phyloP scores from a whole-genome alignment of 2,797 vertebrate genomes.

The Macropodus opercularis region DNA sequence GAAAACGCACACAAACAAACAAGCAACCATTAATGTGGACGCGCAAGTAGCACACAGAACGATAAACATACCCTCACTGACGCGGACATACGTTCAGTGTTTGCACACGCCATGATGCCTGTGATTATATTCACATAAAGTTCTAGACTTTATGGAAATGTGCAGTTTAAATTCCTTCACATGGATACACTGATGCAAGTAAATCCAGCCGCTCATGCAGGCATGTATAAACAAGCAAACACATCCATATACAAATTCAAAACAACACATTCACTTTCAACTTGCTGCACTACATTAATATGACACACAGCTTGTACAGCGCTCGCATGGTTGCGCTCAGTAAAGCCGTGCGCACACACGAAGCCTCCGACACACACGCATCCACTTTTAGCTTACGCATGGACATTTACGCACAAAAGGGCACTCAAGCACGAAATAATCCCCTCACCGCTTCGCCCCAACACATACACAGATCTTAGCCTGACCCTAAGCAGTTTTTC shows the following conservation, averaged over 20 bases:
- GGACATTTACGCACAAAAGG: constrained; percentile 65
- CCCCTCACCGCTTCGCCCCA: constrained; percentile 21
- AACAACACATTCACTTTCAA: constrained; percentile 38
- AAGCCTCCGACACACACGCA: not conserved
- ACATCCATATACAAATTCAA: constrained; percentile 39
- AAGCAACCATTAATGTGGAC: constrained; percentile 27
- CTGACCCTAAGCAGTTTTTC: constrained; percentile 49
- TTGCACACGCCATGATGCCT: not conserved
- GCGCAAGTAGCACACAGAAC: not conserved
- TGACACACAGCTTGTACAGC: constrained; percentile 49
- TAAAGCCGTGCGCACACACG: constrained; percentile 44
- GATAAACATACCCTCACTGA: constrained; percentile 1
- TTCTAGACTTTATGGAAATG: constrained; percentile 27
- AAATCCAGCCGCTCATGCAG: constrained; percentile 33
- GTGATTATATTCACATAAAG: constrained; percentile 23
- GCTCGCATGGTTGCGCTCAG: constrained; percentile 52
- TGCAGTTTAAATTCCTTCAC: constrained; percentile 41
- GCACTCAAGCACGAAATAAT: constrained; percentile 62
- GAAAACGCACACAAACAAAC: constrained; percentile 40
- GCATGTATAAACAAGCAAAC: constrained; percentile 47
- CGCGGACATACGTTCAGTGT: not conserved
- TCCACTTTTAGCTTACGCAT: constrained; percentile 51
- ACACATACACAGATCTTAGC: constrained; percentile 18
- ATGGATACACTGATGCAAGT: constrained; percentile 29
- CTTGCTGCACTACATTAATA: constrained; percentile 37